Conservation (phyloP, 2,888 invertebrate species). For the Xestia c-nigrum region DNA sequence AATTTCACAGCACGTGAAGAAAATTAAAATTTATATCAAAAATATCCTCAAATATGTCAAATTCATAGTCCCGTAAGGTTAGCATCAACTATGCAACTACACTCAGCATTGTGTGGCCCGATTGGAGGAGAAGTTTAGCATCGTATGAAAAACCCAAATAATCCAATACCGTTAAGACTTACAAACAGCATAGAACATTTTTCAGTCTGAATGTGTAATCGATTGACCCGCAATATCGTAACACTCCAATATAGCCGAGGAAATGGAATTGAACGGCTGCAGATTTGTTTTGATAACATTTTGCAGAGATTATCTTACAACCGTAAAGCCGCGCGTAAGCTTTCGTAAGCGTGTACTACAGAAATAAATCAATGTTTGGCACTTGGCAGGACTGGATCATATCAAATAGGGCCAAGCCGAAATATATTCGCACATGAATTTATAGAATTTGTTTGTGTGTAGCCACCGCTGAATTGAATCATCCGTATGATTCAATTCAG, state of each 20-base stretch:
- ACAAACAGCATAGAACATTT: conserved; percentile 25
- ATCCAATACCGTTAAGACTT: conserved; percentile 15
- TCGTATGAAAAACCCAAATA: conserved; percentile 10
- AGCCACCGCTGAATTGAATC: not conserved
- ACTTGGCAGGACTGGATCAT: conserved; percentile 11
- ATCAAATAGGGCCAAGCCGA: not conserved
- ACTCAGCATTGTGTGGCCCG: too few species aligned
- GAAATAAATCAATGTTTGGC: conserved; percentile 37
- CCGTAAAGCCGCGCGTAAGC: conserved; percentile 29
- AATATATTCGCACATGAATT: conserved; percentile 3
- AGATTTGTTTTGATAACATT: conserved; percentile 64
- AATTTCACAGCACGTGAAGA: not conserved
- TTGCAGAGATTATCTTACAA: conserved; percentile 48
- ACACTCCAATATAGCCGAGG: conserved; percentile 50
- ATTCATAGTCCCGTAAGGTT: not conserved
- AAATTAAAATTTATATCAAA: not conserved
- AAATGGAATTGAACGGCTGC: conserved; percentile 49
- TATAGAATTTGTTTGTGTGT: not conserved
- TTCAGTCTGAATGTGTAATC: conserved; percentile 47
- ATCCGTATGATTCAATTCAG: too few species aligned
- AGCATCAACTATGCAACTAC: not conserved
- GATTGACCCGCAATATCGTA: conserved; percentile 52
- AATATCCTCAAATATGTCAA: not conserved
- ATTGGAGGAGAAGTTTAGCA: not conserved
- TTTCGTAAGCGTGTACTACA: conserved; percentile 30